Percentiles rank a stretch among this genome's conserved stretches.
Conservation (phyloP, 2,113 vertebrate genomes). For the Struthidea cinerea region DNA sequence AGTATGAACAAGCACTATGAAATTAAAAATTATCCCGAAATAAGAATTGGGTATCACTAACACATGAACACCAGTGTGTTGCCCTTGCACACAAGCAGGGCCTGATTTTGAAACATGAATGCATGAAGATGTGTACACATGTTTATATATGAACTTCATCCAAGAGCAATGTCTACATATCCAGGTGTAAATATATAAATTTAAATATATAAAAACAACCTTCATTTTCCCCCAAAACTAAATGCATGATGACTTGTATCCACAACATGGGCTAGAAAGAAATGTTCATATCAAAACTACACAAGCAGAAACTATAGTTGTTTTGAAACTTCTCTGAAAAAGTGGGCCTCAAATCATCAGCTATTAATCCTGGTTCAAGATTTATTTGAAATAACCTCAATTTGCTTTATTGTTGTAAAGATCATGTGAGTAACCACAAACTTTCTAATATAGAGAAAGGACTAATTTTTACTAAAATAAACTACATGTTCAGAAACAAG, state of each 20-base stretch:
- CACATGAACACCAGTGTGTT: background rate
- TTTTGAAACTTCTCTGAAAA: background rate
- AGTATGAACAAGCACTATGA: background rate
- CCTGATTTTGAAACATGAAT: background rate
- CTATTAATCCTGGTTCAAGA: background rate
- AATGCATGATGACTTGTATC: background rate
- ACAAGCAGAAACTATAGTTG: background rate
- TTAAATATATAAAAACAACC: background rate
- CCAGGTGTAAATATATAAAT: background rate
- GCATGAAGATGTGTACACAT: background rate
- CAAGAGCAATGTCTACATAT: background rate
- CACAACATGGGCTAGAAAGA: background rate
- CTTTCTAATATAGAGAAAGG: background rate
- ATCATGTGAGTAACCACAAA: background rate
- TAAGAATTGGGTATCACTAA: background rate
- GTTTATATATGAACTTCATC: background rate
- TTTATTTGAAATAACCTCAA: background rate
- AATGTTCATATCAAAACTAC: background rate
- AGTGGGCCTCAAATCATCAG: background rate
- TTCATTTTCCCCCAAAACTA: background rate
- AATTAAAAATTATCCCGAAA: background rate
- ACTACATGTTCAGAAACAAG: background rate
- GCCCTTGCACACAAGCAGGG: background rate
- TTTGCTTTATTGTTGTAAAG: background rate
- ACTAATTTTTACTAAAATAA: background rate